Percentiles rank a stretch among this genome's conserved stretches.
Evolutionary conservation across 2,888 invertebrate species (phyloP).

Genomic region (Ichneumoninae sp.): DNA sequence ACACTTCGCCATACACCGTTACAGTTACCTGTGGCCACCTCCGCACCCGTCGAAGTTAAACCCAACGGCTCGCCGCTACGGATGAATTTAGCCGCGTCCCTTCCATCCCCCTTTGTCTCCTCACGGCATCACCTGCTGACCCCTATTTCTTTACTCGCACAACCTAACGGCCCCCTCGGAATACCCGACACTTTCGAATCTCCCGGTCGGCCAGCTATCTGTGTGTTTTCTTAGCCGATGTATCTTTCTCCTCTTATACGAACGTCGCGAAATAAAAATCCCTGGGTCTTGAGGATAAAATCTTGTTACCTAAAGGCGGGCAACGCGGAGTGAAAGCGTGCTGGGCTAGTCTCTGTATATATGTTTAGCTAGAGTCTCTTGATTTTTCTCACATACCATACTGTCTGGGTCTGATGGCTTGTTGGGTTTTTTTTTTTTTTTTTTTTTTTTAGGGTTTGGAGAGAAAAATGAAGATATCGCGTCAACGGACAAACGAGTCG

Average conservation of each 20-base stretch:
- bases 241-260: not conserved
- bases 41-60: constrained; percentile 31
- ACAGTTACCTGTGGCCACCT: constrained; percentile 37
- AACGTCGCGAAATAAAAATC: constrained; percentile 24
- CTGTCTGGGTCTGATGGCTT: not conserved
- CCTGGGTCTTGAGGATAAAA: constrained; percentile 4
- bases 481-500: constrained; percentile 53
- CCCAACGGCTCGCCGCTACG: not conserved
- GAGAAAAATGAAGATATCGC: constrained; percentile 34
- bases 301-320: constrained; percentile 25
- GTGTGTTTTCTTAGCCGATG: not conserved
- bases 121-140: constrained; percentile 37
- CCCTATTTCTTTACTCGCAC: not conserved
- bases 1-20: not conserved
- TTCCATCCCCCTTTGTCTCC: not conserved
- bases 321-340: not conserved
- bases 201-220: not conserved
- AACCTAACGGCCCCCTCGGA: constrained; percentile 23
- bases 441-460: constrained; percentile 2
- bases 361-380: not conserved
- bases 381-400: not conserved
- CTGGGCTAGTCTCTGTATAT: not conserved
- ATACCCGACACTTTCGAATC: constrained; percentile 7
- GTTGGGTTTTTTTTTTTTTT: not conserved
- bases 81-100: constrained; percentile 41